Evolutionary conservation across 2,113 vertebrate species (phyloP), one percentile per base, ranked within the genome.

Genomic region (Daphoenositta chrysoptera): DNA sequence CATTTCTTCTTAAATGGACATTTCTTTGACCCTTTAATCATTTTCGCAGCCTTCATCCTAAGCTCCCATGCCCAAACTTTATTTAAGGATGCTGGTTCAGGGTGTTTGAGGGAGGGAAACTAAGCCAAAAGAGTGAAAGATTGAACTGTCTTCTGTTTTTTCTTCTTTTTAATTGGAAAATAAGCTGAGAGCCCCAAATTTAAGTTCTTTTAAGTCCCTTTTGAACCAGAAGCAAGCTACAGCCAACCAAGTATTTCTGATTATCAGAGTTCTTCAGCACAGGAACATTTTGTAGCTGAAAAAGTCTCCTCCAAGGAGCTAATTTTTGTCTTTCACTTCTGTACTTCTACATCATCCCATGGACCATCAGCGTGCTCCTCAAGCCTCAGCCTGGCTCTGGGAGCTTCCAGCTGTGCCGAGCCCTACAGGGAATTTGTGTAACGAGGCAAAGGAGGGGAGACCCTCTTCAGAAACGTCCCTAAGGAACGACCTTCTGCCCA

Each of bases 21-120:
- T 37, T 95, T 88, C 28, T 83, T 84, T 78, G 53, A 60, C 9
- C 3, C 58, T 92, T 94, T 95, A 77, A 93, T 94, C 63, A 81
- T 90, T 93, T 88, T 68, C 20, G n/a, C 31, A 73, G 64, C 68
- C 63, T 86, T 83, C 28, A 31, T 75, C 30, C 60, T 66, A 88
- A 90, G 37, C 10, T 88, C 15, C 57, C 45, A 80, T 89, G 40
- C n/a, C 69, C 64, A 83, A 88, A 91, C 39, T 90, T 86, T 66
- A 66, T 90, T 73, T 48, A n/a, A 87, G 58, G 30, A 11, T 76
- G 11, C 15, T 61, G 9, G 42, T 86, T 81, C 66, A 56, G 72
- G 75, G 68, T 39, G 45, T 81, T 80, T 65, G 27, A 94, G 68
- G 66, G 17, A 22, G 42, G 9, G 9, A 92, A 95, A 53, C 30